Evolutionary conservation across 1,140 invertebrate species (phyloP), one percentile per base, ranked within the genome.

Genomic region (Pseudachorutes palmiensis): DNA sequence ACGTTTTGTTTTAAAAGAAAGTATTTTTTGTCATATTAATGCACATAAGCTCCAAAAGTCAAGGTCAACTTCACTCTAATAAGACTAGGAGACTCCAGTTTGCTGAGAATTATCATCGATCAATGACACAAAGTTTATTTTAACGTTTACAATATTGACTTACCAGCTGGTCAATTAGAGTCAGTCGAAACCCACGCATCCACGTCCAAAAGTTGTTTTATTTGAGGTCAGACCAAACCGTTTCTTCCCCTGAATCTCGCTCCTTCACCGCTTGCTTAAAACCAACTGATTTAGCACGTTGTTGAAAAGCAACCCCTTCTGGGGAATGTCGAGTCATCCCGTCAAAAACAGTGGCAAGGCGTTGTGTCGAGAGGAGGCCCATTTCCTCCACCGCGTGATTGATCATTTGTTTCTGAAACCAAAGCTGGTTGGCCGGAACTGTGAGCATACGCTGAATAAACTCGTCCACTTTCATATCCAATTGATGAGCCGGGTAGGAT

Each of bases 261-360:
- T 75, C 74, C n/a, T 64, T 59, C 1, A 75, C 74, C 22, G 74
- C 74, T 45, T 71, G 26, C 49, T 75, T 75, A 61, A 75, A 75
- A 1, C 74, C 74, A 1, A 75, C 73, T 33, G 73, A 12, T 26
- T 69, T 29, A 9, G 72, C 66, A 31, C 72, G 22, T 65, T 71
- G 24, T 61, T 75, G 70, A 66, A 75, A 75, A n/a, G 64, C 69
- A 19, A 74, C 31, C 26, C 74, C 74, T 61, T 75, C 72, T 0
- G 74, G 74, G 5, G 67, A 74, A 60, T 75, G 74, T 5, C 74
- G 59, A 33, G 65, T 69, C 74, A 75, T 75, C 12, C 74, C 74
- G 60, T 75, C 74, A 62, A 75, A 69, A 41, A 75, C 59, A 22
- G 72, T 74, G 0, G 74, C 74, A 22, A 75, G 60, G 32, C 72